Base-by-base conservation (phyloP, 2,113 vertebrate genomes). In the Xerus inauris region DNA sequence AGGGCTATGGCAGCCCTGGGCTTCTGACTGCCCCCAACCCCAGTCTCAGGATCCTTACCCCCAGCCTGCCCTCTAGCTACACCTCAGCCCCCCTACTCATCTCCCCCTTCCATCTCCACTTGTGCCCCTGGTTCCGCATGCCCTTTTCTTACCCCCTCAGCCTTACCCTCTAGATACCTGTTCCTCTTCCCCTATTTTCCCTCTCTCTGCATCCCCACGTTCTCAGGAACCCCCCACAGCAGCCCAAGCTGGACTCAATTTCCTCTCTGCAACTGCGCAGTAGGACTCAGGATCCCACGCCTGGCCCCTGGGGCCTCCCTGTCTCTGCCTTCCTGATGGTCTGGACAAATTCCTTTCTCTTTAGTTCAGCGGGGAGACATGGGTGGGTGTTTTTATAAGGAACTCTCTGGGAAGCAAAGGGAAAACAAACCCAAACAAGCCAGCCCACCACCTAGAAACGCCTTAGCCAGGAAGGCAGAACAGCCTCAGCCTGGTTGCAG, bases 371-470 rank as follows among this genome's bases (percentile, higher is more conserved):
- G 0, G 65, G 0, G 65, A 93, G 88, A 93, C 97, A 85, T 40
- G 91, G 97, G 96, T 87, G 96, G 96, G 93, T 97, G 83, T 97
- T 97, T 96, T 94, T 59, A 76, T 90, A 97, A 95, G 88, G 77
- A 92, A 95, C 93, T 90, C 93, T 64, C 89, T 88, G 91, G 91
- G 85, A 97, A 97, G 93, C 82, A 88, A 80, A 96, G 45, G 73
- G 73, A 96, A 97, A 97, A 98, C 93, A 97, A 95, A 96, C 94
- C 94, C 97, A 96, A 96, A 96, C 96, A 94, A 94, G 69, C 75
- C 91, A 65, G n/a, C 86, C 93, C 79, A 28, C 42, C 91, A 45
- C 82, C 85, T 96, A 86, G 97, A 97, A 86, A 96, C 85, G 0
- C 71, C 32, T 17, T 85, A 69, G 84, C 85, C 80, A 16, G 30